Conservation (phyloP, 2,888 invertebrate genomes). For the Eugnorisma glareosa region DNA sequence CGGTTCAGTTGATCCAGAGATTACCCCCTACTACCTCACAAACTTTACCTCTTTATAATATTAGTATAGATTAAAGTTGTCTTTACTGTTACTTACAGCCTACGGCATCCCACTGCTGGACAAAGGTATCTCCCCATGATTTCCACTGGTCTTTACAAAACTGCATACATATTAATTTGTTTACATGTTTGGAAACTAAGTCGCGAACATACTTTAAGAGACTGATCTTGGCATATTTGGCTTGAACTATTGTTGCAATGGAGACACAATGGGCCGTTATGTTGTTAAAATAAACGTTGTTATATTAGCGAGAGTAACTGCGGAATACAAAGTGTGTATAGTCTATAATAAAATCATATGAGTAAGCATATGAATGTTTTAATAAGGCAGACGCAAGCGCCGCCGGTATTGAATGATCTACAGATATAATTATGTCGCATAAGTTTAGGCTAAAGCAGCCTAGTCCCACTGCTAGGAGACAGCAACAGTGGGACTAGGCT, state of each 20-base stretch:
- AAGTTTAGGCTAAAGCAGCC: background rate
- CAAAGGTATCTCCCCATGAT: background rate
- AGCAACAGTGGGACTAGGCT: background rate
- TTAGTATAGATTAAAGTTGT: too few relatives aligned
- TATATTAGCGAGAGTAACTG: conserved; percentile 15
- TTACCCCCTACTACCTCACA: too few relatives aligned
- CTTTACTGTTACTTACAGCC: background rate
- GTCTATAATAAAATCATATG: background rate
- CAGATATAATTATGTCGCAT: background rate
- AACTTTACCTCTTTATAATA: too few relatives aligned
- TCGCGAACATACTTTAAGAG: background rate
- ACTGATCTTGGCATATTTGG: conserved; percentile 11
- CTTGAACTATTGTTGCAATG: conserved; percentile 11
- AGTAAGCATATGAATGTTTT: background rate
- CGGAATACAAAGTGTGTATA: conserved; percentile 3
- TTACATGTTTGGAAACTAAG: background rate
- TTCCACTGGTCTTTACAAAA: background rate
- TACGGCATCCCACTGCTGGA: background rate
- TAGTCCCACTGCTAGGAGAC: too few relatives aligned
- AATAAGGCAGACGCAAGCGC: background rate
- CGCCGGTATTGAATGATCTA: background rate
- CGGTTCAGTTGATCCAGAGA: too few relatives aligned
- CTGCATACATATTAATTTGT: background rate
- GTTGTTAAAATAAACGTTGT: conserved; percentile 31
- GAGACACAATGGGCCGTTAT: conserved; percentile 24